A percentile compares a stretch with the other conserved stretches of the same genome.
These are phyloP conservation scores for Rousettus madagascariensis DNA, from an alignment of 2,797 vertebrate genomes.

Conservation along the genomic window DNA sequence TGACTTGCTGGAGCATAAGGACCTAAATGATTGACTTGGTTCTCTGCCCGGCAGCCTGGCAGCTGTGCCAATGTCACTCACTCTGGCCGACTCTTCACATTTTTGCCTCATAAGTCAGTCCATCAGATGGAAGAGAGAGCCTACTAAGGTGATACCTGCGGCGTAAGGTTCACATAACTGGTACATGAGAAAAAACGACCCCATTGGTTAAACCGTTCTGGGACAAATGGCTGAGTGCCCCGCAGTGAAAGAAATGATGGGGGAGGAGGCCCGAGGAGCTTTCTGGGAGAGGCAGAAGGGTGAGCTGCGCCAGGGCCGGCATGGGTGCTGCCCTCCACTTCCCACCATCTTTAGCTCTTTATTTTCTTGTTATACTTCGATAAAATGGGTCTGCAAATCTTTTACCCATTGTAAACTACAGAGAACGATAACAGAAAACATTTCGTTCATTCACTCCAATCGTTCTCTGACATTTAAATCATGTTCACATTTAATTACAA, in stretches of 20 bases:
- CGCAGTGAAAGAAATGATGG: not conserved
- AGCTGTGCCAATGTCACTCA: not conserved
- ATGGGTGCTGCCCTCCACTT: not conserved
- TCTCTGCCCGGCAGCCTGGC: conserved; percentile 7
- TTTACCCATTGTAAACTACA: not conserved
- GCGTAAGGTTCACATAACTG: not conserved
- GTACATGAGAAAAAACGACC: not conserved
- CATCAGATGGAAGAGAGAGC: not conserved
- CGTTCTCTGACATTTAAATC: conserved; percentile 17
- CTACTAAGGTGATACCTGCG: not conserved
- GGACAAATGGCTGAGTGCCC: not conserved
- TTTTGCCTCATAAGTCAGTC: not conserved
- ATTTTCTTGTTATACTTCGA: not conserved
- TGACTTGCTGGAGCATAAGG: conserved; percentile 10
- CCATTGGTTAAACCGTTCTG: not conserved
- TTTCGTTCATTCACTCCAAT: not conserved
- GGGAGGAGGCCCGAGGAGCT: not conserved
- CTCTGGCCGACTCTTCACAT: not conserved
- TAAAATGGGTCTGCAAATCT: not conserved
- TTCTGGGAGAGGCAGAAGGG: not conserved
- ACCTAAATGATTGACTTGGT: conserved; percentile 12
- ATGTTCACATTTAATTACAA: conserved; percentile 16
- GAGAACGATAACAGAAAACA: not conserved
- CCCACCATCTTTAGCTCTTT: not conserved
- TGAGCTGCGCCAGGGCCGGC: not conserved